Evolutionary conservation across 2,888 invertebrate genomes (phyloP).

Genomic region (Cheiracanthium punctorium): DNA sequence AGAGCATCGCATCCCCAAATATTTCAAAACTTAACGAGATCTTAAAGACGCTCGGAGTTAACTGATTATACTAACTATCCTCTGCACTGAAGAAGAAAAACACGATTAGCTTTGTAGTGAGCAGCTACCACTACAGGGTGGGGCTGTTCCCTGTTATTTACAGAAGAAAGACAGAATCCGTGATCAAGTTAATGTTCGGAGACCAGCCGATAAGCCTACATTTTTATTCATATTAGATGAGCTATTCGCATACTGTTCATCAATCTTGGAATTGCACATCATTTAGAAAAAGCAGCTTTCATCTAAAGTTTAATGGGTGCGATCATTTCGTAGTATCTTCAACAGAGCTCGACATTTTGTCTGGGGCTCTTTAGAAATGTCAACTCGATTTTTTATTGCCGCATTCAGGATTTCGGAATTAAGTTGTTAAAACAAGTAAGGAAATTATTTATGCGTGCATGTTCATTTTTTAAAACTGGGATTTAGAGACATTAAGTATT

Average conservation of each 20-base stretch:
- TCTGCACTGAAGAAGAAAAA: conserved; percentile 38
- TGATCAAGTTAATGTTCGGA: conserved; percentile 58
- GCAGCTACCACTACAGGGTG: conserved; percentile 53
- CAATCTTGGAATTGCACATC: conserved; percentile 51
- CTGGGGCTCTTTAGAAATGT: neutral
- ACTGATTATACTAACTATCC: conserved; percentile 30
- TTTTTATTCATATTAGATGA: conserved; percentile 70
- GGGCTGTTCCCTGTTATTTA: conserved; percentile 57
- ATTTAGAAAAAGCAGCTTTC: conserved; percentile 33
- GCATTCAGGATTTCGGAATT: no score
- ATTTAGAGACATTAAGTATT: no score
- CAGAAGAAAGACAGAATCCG: conserved; percentile 47
- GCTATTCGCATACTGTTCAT: conserved; percentile 62
- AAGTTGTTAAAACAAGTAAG: no score
- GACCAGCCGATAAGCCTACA: conserved; percentile 55
- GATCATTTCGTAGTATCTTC: neutral
- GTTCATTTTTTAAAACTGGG: no score
- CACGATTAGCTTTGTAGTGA: conserved; percentile 40
- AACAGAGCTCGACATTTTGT: neutral
- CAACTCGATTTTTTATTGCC: neutral
- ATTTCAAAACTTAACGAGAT: no score
- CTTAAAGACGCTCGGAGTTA: neutral
- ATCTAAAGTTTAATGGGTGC: conserved; percentile 22
- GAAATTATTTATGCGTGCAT: no score
- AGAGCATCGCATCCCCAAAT: no score